phyloP scores from a whole-genome alignment of 2,888 invertebrate genomes.

The Hypomecis atomaria region DNA sequence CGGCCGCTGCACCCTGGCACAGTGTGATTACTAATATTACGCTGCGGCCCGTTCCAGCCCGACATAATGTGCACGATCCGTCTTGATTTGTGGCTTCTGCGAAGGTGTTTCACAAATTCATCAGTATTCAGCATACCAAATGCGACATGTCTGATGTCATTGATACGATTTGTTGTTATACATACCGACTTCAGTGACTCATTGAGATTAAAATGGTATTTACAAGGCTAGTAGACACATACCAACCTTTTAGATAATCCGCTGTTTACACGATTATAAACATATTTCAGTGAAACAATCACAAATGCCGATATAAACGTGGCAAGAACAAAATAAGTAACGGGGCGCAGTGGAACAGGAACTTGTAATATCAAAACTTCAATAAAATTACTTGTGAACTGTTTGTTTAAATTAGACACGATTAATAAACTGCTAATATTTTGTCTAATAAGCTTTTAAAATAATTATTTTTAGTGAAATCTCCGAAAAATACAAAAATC shows the following conservation, averaged over 20 bases:
- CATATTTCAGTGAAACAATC: constrained; percentile 51
- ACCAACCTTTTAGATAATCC: constrained; percentile 29
- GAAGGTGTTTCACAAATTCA: neutral
- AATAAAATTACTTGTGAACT: neutral
- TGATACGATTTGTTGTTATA: constrained; percentile 18
- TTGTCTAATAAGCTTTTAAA: no score
- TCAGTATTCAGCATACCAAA: constrained; percentile 29
- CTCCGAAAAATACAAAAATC: no score
- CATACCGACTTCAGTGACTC: constrained; percentile 27
- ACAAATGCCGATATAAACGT: constrained; percentile 62
- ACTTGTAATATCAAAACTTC: neutral
- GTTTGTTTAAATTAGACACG: no score
- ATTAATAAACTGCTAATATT: no score
- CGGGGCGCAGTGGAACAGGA: constrained; percentile 44
- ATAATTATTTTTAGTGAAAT: no score
- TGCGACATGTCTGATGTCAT: constrained; percentile 58
- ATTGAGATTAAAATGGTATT: constrained; percentile 32
- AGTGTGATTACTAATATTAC: no score
- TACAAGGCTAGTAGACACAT: constrained; percentile 15
- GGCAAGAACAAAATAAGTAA: constrained; percentile 61
- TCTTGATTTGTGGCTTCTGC: no score
- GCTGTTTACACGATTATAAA: constrained; percentile 41
- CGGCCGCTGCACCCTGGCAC: no score
- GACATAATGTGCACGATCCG: no score
- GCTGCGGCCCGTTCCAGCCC: no score